Evolutionary conservation across 2,888 invertebrate species (phyloP).

Genomic region (Rhynchonema sp.): DNA sequence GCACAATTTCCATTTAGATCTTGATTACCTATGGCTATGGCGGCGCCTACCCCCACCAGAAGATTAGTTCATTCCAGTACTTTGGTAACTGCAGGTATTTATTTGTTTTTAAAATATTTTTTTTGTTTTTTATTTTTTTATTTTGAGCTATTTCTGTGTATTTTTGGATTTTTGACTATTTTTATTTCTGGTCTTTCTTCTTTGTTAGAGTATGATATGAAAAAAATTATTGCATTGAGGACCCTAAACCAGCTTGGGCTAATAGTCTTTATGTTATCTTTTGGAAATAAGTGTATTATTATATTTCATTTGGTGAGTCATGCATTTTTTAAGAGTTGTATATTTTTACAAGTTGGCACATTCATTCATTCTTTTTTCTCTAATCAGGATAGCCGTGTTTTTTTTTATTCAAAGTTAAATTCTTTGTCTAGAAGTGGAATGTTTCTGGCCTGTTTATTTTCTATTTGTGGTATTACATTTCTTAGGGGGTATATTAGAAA

Average conservation of each 20-base stretch:
- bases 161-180: slow-evolving; percentile 30
- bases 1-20: slow-evolving; percentile 61
- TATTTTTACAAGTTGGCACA: slow-evolving; percentile 15
- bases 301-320: slow-evolving; percentile 42
- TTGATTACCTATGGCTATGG: slow-evolving; percentile 53
- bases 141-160: slow-evolving; percentile 39
- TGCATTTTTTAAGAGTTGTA: slow-evolving; percentile 9
- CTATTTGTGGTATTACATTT: slow-evolving; percentile 16
- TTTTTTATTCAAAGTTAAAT: slow-evolving; percentile 12
- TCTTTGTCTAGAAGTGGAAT: slow-evolving; percentile 13
- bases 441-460: slow-evolving; percentile 15
- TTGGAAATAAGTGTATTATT: slow-evolving; percentile 39
- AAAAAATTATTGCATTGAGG: slow-evolving; percentile 55
- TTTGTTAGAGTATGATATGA: slow-evolving; percentile 40
- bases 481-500: slow-evolving; percentile 15
- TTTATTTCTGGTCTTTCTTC: slow-evolving; percentile 33
- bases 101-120: slow-evolving; percentile 17
- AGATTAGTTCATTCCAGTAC: slow-evolving; percentile 57
- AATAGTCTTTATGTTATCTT: slow-evolving; percentile 46
- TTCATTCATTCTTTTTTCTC: slow-evolving; percentile 13
- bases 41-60: slow-evolving; percentile 56
- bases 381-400: slow-evolving; percentile 17
- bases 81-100: slow-evolving; percentile 51
- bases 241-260: slow-evolving; percentile 54
- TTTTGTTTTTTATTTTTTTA: slow-evolving; percentile 47